Evolutionary conservation across 2,888 invertebrate species (phyloP), one percentile per base, ranked within the genome.

Genomic region (Phasia obesa): DNA sequence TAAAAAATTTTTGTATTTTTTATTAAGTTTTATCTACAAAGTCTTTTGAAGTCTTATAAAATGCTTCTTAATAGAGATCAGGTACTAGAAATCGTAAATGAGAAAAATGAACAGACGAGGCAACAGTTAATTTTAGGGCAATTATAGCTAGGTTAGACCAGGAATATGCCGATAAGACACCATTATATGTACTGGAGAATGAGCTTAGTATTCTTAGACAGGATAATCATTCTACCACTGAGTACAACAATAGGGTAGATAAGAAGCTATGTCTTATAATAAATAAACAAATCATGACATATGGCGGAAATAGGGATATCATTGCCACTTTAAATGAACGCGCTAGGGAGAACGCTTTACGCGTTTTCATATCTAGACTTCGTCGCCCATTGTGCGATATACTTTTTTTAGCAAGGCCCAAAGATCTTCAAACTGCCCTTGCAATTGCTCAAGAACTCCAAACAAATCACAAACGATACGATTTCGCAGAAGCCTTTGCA

Each of bases 301-400:
- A 77, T 62, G 38, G 70, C 77, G 77, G 55, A 44, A 78, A 64
- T 76, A 47, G 27, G 11, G 78, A 79, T 79, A 64, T 73, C 51
- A 49, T 47, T 25, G 47, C 25, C 44, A n/a, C n/a, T n/a, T n/a
- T n/a, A n/a, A n/a, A n/a, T n/a, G n/a, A n/a, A n/a, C n/a, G n/a
- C n/a, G n/a, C n/a, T n/a, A n/a, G n/a, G n/a, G n/a, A n/a, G n/a
- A n/a, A n/a, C n/a, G n/a, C n/a, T n/a, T n/a, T n/a, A n/a, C n/a
- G n/a, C n/a, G n/a, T n/a, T 59, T 71, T 71, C 25, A 71, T 71
- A 59, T 60, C 71, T 44, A 49, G 59, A 47, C 49, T 53, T 25
- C 53, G 53, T 53, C 53, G 25, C 27, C 65, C 74, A 9, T 15
- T 78, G 25, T 44, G 70, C 47, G 44, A 31, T 55, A 51, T 51